phyloP scores from a whole-genome alignment of 2,797 vertebrate species.

The Oreonectes daqikongensis region DNA sequence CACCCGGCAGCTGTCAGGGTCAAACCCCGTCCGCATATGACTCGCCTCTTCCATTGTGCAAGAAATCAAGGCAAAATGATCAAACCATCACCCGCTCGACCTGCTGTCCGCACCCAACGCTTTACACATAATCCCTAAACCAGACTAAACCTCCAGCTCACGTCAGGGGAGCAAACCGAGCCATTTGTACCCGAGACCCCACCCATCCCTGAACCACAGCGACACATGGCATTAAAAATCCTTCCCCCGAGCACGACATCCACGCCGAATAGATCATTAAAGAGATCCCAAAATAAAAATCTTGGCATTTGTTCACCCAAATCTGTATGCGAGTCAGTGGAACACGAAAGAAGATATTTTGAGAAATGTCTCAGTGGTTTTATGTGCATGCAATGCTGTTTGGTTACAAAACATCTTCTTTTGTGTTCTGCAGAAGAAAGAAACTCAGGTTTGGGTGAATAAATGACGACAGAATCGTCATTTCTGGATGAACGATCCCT shows the following conservation, averaged over 20 bases:
- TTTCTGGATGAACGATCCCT: too few relatives aligned
- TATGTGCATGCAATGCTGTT: too few relatives aligned
- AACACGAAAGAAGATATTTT: too few relatives aligned
- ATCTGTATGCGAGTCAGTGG: too few relatives aligned
- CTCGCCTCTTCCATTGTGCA: conserved; percentile 28
- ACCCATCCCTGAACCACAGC: conserved; percentile 71
- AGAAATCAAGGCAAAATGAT: conserved; percentile 50
- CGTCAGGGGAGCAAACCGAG: conserved; percentile 69
- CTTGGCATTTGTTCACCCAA: too few relatives aligned
- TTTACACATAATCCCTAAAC: conserved; percentile 68
- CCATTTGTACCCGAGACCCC: conserved; percentile 72
- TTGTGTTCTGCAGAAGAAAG: too few relatives aligned
- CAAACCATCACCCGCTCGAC: conserved; percentile 13
- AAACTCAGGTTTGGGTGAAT: too few relatives aligned
- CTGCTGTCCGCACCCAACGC: conserved; percentile 4
- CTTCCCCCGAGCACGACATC: neutral
- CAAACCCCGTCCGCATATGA: conserved; percentile 64
- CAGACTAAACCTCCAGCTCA: conserved; percentile 73
- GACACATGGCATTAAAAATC: conserved; percentile 35
- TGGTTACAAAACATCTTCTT: too few relatives aligned
- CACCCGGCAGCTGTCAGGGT: conserved; percentile 76
- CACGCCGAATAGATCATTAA: neutral
- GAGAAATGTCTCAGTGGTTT: too few relatives aligned
- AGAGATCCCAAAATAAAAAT: neutral
- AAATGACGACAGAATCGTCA: too few relatives aligned